Evolutionary conservation across 2,888 invertebrate genomes (phyloP), one percentile per base, ranked within the genome.

Genomic region (Harmothoe impar): DNA sequence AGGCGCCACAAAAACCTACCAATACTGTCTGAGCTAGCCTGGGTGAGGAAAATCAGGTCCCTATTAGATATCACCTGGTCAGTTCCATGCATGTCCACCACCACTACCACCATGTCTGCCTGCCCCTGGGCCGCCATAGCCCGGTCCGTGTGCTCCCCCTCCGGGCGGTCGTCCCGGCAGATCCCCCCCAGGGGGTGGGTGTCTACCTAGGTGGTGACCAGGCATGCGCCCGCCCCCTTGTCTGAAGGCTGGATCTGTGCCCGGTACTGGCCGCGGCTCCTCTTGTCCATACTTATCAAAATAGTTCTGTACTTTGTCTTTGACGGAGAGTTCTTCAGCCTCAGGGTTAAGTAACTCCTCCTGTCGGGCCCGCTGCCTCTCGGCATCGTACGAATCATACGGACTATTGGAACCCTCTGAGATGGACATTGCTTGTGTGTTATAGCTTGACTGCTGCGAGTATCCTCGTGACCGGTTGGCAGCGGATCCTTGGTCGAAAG

Each of bases 221-320:
- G 54, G 20, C 17, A 31, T 84, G n/a, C 43, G 23, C 23, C 84
- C 84, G 0, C 84, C 84, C 31, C 78, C 78, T 20, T n/a, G 33
- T 23, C 86, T 25, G 54, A 86, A 86, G 31, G 86, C 86, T 12
- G 86, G 54, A 54, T 86, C 86, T 20, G 84, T 51, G 51, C 84
- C 84, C 1, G 86, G 86, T 12, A 52, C 54, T 54, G 86, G 86
- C 86, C 54, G 86, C 29, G 52, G 86, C 29, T 52, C 86, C 31
- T 86, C 86, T 43, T 84, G 84, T 20, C 54, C 86, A 29, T 86
- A 86, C 54, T 86, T 86, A n/a, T 91, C 92, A 68, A 93, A 91
- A 78, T 92, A 93, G 81, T 91, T 92, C 90, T 93, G 92, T 20
- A 93, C 92, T 89, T 93, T 93, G n/a, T 92, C 92, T 33, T 92